These are phyloP conservation scores for Delichon dasypus DNA, from an alignment of 2,797 vertebrate species.

Conservation along the genomic window DNA sequence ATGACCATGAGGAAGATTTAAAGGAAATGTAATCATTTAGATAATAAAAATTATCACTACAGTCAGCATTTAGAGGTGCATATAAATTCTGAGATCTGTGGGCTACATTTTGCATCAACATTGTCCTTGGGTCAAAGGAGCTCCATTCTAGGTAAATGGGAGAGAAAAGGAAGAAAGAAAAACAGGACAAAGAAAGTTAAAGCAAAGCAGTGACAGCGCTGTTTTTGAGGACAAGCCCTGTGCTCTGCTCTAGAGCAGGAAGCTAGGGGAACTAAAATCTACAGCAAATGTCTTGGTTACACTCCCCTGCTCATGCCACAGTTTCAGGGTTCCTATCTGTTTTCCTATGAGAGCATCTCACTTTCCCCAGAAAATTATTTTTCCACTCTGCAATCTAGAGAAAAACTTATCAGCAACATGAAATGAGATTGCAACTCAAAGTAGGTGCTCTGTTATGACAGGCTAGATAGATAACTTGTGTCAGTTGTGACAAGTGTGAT, in stretches of 20 bases:
- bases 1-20: background rate
- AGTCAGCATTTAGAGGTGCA: background rate
- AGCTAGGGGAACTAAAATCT: background rate
- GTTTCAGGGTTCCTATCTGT: background rate
- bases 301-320: background rate
- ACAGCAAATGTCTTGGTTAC: background rate
- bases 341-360: background rate
- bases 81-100: background rate
- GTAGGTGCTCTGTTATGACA: background rate
- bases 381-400: background rate
- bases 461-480: background rate
- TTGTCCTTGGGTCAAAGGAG: background rate
- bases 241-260: background rate
- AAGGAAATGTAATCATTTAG: background rate
- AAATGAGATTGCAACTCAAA: background rate
- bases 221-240: background rate
- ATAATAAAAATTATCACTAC: background rate
- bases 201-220: background rate
- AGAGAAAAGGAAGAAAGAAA: background rate
- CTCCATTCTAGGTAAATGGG: background rate
- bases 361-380: background rate
- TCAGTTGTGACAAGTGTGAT: background rate
- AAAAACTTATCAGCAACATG: background rate
- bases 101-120: background rate
- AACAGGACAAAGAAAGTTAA: background rate